Conservation (phyloP, 2,888 invertebrate species). For the Priocnemis perturbator region DNA sequence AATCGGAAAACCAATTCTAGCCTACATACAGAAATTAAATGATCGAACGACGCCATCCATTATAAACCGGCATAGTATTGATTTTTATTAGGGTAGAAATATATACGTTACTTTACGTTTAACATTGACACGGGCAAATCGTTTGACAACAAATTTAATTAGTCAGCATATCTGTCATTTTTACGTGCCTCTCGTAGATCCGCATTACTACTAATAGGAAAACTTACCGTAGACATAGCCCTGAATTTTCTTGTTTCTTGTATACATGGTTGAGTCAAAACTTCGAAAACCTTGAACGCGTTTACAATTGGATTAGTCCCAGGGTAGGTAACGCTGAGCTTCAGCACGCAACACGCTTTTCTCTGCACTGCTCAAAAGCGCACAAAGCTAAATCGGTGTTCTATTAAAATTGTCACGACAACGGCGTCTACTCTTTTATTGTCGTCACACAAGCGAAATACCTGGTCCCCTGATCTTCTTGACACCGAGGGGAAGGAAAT, state of each 20-base stretch:
- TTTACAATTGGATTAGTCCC: not conserved
- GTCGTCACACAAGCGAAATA: too few relatives aligned
- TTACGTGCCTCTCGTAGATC: too few relatives aligned
- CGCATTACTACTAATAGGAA: too few relatives aligned
- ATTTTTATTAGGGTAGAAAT: constrained; percentile 33
- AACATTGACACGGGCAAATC: too few relatives aligned
- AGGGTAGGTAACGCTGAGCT: too few relatives aligned
- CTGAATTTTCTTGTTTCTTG: constrained; percentile 52
- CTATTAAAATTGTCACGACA: too few relatives aligned
- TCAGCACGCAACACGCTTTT: too few relatives aligned
- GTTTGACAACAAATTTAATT: too few relatives aligned
- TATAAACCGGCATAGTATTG: constrained; percentile 41
- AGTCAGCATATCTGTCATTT: too few relatives aligned
- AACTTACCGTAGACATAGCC: constrained; percentile 48
- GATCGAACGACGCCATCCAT: constrained; percentile 41
- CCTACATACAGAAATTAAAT: not conserved
- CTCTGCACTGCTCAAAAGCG: too few relatives aligned
- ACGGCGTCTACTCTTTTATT: too few relatives aligned
- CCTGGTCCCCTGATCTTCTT: constrained; percentile 6
- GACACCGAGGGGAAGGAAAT: constrained; percentile 43
- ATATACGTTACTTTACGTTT: constrained; percentile 3
- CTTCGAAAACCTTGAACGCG: not conserved
- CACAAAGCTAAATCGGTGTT: not conserved
- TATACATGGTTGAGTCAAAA: constrained; percentile 41
- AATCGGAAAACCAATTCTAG: too few relatives aligned